phyloP scores from a whole-genome alignment of 2,888 invertebrate species.

The Hemistola chrysoprasaria region DNA sequence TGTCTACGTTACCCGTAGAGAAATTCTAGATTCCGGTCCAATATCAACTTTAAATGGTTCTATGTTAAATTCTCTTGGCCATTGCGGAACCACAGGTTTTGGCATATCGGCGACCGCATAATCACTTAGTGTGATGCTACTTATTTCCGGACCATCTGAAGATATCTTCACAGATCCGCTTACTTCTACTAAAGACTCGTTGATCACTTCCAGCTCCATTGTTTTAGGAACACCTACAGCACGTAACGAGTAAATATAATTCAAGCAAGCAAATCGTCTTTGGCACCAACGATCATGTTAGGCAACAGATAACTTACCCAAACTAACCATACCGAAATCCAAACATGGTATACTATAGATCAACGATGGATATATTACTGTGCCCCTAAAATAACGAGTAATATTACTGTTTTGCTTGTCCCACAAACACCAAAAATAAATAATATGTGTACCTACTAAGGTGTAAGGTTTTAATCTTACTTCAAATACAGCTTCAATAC shows the following conservation, averaged over 20 bases:
- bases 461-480: no score
- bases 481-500: constrained; percentile 78
- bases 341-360: constrained; percentile 75
- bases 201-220: constrained; percentile 71
- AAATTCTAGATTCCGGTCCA: constrained; percentile 62
- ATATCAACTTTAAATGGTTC: constrained; percentile 71
- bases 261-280: no score
- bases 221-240: constrained; percentile 70
- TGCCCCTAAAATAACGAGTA: constrained; percentile 71
- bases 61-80: constrained; percentile 81
- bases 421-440: background rate
- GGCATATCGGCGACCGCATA: constrained; percentile 61
- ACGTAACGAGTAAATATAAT: no score
- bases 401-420: no score
- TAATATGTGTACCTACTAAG: no score
- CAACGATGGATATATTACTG: constrained; percentile 82
- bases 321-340: constrained; percentile 80
- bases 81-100: constrained; percentile 63
- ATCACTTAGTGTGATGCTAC: constrained; percentile 69
- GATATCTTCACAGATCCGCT: constrained; percentile 70
- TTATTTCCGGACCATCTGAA: constrained; percentile 79
- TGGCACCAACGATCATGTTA: no score
- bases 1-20: constrained; percentile 65
- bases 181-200: constrained; percentile 81
- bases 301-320: constrained; percentile 64